Conservation (phyloP, 92 coral and sea anemone genomes). For the Chrysogorgia sp. region DNA sequence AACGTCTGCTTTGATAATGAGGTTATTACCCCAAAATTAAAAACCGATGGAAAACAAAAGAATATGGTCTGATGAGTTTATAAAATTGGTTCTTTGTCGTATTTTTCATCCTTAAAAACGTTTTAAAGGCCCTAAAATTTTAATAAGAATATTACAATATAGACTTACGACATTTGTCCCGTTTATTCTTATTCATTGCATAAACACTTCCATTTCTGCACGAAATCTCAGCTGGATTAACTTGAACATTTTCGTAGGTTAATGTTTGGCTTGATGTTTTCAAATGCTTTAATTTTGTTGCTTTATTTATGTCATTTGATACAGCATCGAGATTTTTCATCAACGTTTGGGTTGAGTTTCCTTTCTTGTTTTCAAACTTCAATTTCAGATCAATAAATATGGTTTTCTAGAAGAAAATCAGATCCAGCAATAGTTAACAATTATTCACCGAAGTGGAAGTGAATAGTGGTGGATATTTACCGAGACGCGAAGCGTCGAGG, state of each 20-base stretch:
- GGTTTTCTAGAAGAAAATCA: conserved; percentile 52
- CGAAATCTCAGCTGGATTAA: conserved; percentile 55
- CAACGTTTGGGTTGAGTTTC: conserved; percentile 49
- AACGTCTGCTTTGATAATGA: too few relatives aligned
- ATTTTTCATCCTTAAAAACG: too few relatives aligned
- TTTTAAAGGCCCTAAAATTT: too few relatives aligned
- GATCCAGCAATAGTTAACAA: too few relatives aligned
- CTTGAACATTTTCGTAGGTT: conserved; percentile 23
- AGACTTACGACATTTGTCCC: conserved; percentile 75
- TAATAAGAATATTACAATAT: not conserved
- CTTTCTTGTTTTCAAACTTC: conserved; percentile 62
- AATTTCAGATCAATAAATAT: conserved; percentile 75
- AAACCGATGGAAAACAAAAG: too few relatives aligned
- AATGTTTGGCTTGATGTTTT: conserved; percentile 47
- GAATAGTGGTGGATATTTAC: too few relatives aligned
- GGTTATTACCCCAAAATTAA: too few relatives aligned
- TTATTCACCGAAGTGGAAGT: too few relatives aligned
- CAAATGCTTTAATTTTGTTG: conserved; percentile 57
- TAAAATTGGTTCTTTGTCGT: too few relatives aligned
- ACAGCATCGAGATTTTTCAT: conserved; percentile 59
- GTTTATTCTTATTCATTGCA: conserved; percentile 64
- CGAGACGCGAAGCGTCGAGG: too few relatives aligned
- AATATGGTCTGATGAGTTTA: too few relatives aligned
- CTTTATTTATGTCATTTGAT: conserved; percentile 38
- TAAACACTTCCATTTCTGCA: conserved; percentile 75